A percentile compares a stretch with the other conserved stretches of the same genome.
Evolutionary conservation across 1,140 invertebrate genomes (phyloP).

Genomic region (Drosophila sproati): DNA sequence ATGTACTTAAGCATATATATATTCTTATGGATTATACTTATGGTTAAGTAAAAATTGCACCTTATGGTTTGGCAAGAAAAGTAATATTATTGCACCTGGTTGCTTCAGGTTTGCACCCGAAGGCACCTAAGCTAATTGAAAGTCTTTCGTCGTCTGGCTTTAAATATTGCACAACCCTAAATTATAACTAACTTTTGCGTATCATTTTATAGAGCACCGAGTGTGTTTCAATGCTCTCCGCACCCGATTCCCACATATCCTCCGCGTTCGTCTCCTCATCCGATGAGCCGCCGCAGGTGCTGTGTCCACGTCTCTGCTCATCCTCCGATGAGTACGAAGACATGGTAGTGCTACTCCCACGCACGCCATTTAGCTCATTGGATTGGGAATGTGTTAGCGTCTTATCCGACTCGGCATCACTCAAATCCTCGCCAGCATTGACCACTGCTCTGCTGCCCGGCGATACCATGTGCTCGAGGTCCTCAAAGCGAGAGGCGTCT

Average conservation of each 20-base stretch:
- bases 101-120: slow-evolving; percentile 22
- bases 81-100: slow-evolving; percentile 70
- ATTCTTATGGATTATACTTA: neutral
- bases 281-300: slow-evolving; percentile 80
- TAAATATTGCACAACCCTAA: slow-evolving; percentile 68
- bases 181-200: slow-evolving; percentile 81
- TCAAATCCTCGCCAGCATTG: slow-evolving; percentile 45
- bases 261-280: slow-evolving; percentile 90
- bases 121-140: slow-evolving; percentile 31
- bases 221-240: slow-evolving; percentile 93
- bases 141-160: slow-evolving; percentile 50
- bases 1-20: slow-evolving; percentile 15
- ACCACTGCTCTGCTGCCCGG: slow-evolving; percentile 39
- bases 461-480: slow-evolving; percentile 79
- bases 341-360: slow-evolving; percentile 54
- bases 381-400: slow-evolving; percentile 65
- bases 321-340: slow-evolving; percentile 73
- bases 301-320: slow-evolving; percentile 55
- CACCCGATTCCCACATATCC: slow-evolving; percentile 92
- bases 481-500: slow-evolving; percentile 67
- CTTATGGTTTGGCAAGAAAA: slow-evolving; percentile 80
- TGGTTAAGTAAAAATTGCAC: slow-evolving; percentile 62
- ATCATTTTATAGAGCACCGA: slow-evolving; percentile 91
- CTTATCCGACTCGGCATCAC: slow-evolving; percentile 79
- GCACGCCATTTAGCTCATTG: slow-evolving; percentile 54